phyloP scores from a whole-genome alignment of 1,140 invertebrate species.

The Acromyrmex echinatior region DNA sequence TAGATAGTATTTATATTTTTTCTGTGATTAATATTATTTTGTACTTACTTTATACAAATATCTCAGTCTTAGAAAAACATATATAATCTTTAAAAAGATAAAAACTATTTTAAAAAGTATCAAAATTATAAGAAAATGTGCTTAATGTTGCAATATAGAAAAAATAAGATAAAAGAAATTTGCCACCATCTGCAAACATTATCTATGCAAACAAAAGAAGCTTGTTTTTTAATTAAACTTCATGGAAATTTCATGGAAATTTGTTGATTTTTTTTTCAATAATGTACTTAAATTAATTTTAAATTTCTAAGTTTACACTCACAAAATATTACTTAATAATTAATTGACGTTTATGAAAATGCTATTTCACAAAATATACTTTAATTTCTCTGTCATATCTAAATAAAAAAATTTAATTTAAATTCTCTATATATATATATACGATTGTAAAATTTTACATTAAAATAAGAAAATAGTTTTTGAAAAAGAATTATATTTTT shows the following conservation, averaged over 20 bases:
- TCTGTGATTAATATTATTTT: not conserved
- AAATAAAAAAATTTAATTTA: not conserved
- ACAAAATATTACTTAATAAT: not conserved
- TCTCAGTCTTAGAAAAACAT: not conserved
- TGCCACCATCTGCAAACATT: slow-evolving; percentile 42
- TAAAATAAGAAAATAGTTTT: not conserved
- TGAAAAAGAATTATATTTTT: not conserved
- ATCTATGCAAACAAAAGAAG: not conserved
- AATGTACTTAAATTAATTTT: not conserved
- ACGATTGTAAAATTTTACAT: not conserved
- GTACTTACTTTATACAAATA: slow-evolving; percentile 2
- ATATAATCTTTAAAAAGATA: not conserved
- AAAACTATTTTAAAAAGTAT: not conserved
- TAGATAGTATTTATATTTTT: not conserved
- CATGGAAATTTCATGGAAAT: not conserved
- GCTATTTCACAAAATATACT: not conserved
- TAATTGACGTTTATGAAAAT: not conserved
- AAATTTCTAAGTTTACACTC: not conserved
- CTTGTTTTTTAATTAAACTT: not conserved
- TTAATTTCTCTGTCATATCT: not conserved
- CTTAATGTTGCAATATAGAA: not conserved
- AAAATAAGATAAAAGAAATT: not conserved
- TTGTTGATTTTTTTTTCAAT: not conserved
- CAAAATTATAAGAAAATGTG: not conserved
- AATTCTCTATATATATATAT: not conserved